A percentile compares a stretch with the other conserved stretches of the same genome.
Conservation (phyloP, 2,888 invertebrate species). For the Leptura quadrifasciata region DNA sequence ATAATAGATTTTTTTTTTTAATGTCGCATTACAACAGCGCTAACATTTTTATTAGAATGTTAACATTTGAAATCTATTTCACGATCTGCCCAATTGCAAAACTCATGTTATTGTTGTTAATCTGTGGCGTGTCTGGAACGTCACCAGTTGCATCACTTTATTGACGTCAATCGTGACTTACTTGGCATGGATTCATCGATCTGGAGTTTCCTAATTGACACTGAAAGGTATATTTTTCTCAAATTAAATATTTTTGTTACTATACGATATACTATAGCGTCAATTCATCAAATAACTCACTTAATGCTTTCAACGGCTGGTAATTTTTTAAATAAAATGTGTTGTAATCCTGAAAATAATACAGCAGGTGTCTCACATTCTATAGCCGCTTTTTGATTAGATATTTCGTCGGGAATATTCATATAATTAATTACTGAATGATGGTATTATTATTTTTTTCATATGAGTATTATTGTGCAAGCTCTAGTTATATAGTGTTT, state of each 20-base stretch:
- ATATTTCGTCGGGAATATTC: background rate
- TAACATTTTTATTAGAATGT: conserved; percentile 1
- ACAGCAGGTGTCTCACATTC: background rate
- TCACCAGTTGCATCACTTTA: conserved; percentile 63
- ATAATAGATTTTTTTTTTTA: background rate
- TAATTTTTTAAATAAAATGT: background rate
- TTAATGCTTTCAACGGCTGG: background rate
- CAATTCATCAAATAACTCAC: background rate
- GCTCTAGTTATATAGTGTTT: too few relatives aligned
- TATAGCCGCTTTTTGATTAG: background rate
- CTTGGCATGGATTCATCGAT: conserved; percentile 58
- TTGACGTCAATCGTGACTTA: conserved; percentile 67
- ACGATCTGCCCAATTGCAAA: conserved; percentile 27
- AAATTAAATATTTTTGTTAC: conserved; percentile 32
- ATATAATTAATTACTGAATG: background rate
- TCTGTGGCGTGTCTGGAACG: conserved; percentile 51
- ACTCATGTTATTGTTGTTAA: conserved; percentile 37
- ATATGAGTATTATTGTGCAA: too few relatives aligned
- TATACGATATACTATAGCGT: conserved; percentile 15
- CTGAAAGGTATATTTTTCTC: conserved; percentile 19
- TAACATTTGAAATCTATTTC: conserved; percentile 7
- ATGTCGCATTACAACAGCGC: background rate
- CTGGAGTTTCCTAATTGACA: conserved; percentile 36
- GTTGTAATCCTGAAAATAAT: background rate
- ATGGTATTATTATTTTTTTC: background rate